Base-by-base conservation (phyloP, 1,140 invertebrate genomes). In the Tribolium madens region DNA sequence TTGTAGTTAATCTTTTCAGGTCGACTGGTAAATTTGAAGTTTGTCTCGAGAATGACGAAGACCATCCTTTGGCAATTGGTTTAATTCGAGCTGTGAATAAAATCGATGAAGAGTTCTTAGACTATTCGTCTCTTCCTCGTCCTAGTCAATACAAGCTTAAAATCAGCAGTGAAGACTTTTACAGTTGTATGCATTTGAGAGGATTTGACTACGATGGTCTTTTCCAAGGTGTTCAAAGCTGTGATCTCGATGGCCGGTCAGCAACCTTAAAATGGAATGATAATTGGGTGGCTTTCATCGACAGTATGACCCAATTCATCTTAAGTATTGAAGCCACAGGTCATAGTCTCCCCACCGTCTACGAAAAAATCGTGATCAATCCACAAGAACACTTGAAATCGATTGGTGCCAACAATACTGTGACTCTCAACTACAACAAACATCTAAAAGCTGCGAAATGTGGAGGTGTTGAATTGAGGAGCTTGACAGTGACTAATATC, bases 391-490 rank as follows among this genome's bases (percentile, higher is more conserved):
- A 78, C 14, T 15, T 69, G 7, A 15, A 52, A 33, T 14, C 18
- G 7, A 26, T 64, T 7, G 12, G 17, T 6, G 14, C 26, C 3
- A 75, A 60, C 10, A 1, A 3, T 6, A 47, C 12, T 12, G 47
- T 50, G 17, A 42, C 48, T 1, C 13, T 31, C n/a, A 64, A 18
- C 31, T 86, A 64, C n/a, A 26, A 64, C 31, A 33, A 64, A 33
- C n/a, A 64, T 13, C 13, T 96, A 15, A 91, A 92, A 82, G 89
- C 94, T 0, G 91, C 95, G 14, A 91, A 93, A 83, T 92, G 94
- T 52, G 96, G 95, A 6, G 97, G 97, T 46, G 89, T 98, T 18
- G 95, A 97, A 86, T 87, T 98, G 9, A 91, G 95, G 81, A 97
- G 96, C 46, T 89, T 98, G 82, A 98, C 97, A 86, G 93, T 95